Conservation (phyloP, 2,888 invertebrate genomes). For the Oligia strigilis region DNA sequence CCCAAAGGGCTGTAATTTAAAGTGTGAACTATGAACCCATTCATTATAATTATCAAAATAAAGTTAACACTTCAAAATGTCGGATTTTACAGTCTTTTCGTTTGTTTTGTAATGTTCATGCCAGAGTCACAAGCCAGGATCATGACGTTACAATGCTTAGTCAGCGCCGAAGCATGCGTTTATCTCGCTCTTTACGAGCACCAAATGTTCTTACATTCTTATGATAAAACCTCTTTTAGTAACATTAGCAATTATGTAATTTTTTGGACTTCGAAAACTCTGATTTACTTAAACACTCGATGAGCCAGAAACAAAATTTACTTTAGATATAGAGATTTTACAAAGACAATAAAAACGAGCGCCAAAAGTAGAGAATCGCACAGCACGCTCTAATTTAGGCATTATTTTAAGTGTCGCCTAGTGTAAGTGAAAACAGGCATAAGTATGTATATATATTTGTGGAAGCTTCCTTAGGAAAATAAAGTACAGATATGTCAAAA, state of each 20-base stretch:
- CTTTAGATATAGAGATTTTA: background rate
- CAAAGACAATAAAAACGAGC: background rate
- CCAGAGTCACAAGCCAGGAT: background rate
- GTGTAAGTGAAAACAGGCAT: background rate
- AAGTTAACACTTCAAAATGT: slow-evolving; percentile 8
- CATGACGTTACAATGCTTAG: slow-evolving; percentile 15
- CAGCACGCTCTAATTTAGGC: too few species aligned
- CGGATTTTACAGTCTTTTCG: background rate
- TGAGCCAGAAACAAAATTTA: background rate
- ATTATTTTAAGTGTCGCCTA: background rate
- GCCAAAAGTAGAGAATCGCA: too few species aligned
- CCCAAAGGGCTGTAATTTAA: background rate
- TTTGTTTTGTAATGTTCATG: slow-evolving; percentile 8
- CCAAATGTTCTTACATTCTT: background rate
- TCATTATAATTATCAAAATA: background rate
- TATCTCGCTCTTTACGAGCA: slow-evolving; percentile 6
- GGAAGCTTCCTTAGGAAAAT: background rate
- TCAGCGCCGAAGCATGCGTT: slow-evolving; percentile 23
- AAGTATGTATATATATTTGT: background rate
- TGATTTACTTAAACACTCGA: background rate
- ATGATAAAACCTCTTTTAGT: background rate
- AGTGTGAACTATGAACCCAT: slow-evolving; percentile 23
- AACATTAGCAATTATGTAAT: background rate
- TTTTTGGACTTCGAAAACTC: background rate
- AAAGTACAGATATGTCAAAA: background rate